Percentiles rank a stretch among this genome's conserved stretches.
phyloP scores from a whole-genome alignment of 2,797 vertebrate genomes.

The Anomalospiza imberbis region DNA sequence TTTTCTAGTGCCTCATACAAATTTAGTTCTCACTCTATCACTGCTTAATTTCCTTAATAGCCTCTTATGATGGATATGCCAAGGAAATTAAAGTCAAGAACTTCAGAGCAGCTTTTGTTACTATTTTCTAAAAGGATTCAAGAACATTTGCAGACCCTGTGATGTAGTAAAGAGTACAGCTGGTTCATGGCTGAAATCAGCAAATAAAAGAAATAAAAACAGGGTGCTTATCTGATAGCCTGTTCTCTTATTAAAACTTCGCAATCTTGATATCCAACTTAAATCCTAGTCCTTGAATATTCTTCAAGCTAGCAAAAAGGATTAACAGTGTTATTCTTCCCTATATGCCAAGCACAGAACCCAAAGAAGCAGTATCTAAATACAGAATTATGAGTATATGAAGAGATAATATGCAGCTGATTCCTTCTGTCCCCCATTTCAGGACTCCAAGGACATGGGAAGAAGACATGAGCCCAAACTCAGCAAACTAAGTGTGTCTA shows the following conservation, averaged over 20 bases:
- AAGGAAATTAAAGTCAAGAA: conserved; percentile 10
- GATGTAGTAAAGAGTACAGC: not conserved
- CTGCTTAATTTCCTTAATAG: conserved; percentile 7
- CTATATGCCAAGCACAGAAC: not conserved
- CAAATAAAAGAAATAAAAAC: not conserved
- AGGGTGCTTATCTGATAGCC: not conserved
- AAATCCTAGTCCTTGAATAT: not conserved
- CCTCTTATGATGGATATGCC: not conserved
- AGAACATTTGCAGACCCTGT: not conserved
- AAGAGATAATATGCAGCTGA: not conserved
- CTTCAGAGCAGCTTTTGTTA: not conserved
- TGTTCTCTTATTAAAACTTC: not conserved
- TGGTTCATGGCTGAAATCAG: not conserved
- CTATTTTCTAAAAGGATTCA: not conserved
- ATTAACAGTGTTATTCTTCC: not conserved
- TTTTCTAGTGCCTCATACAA: not conserved
- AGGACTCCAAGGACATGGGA: not conserved
- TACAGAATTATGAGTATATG: not conserved
- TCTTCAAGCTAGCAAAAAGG: not conserved
- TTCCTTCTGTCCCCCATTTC: not conserved
- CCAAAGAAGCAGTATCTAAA: not conserved
- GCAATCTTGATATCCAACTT: not conserved
- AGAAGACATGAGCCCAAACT: not conserved
- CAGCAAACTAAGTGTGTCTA: not conserved
- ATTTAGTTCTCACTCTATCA: not conserved